These are phyloP conservation scores for Exephanes ischioxanthus DNA, from an alignment of 2,888 invertebrate species.

Conservation along the genomic window DNA sequence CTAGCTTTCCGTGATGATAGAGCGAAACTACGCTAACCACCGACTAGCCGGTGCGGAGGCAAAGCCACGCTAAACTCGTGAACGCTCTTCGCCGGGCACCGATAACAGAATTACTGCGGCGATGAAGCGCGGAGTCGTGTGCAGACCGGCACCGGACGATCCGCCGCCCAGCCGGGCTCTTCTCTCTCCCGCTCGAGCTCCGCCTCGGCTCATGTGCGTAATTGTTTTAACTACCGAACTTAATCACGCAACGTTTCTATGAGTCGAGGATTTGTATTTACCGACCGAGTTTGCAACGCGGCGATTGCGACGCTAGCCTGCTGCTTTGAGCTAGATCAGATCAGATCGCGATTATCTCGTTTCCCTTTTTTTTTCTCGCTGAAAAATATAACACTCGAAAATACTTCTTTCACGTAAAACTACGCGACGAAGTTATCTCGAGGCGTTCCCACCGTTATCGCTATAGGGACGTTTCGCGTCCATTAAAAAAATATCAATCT, in stretches of 20 bases:
- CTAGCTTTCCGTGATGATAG: slow-evolving; percentile 45
- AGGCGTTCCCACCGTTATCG: background rate
- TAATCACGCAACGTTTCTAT: slow-evolving; percentile 72
- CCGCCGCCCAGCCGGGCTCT: slow-evolving; percentile 20
- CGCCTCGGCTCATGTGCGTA: slow-evolving; percentile 63
- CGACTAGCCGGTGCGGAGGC: background rate
- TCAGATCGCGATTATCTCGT: background rate
- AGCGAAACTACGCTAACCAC: slow-evolving; percentile 37
- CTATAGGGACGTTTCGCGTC: background rate
- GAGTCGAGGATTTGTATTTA: slow-evolving; percentile 73
- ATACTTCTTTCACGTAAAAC: background rate
- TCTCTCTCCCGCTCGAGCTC: background rate
- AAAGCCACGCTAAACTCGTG: slow-evolving; percentile 56
- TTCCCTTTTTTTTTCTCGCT: background rate
- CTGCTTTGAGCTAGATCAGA: background rate
- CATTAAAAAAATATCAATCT: slow-evolving; percentile 52
- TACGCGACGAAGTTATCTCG: background rate
- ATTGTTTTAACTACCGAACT: slow-evolving; percentile 76
- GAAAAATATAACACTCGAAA: background rate
- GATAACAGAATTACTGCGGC: slow-evolving; percentile 79
- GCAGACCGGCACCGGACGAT: slow-evolving; percentile 69
- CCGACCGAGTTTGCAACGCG: slow-evolving; percentile 13
- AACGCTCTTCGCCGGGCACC: slow-evolving; percentile 72
- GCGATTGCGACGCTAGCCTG: background rate
- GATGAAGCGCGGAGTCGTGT: slow-evolving; percentile 67